Conservation (phyloP, 2,888 invertebrate genomes). For the Phaonia tiefii region DNA sequence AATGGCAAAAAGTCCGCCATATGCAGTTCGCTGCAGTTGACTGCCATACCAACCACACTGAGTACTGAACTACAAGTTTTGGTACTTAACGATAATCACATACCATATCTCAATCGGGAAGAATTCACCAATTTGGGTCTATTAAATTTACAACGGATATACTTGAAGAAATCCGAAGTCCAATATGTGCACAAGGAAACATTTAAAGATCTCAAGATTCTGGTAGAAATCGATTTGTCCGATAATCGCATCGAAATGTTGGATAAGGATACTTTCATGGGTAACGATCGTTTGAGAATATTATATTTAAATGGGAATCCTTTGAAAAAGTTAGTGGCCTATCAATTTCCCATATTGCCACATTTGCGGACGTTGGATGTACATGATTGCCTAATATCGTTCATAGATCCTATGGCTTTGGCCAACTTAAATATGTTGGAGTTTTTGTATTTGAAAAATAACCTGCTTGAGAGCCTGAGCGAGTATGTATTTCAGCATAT, state of each 20-base stretch:
- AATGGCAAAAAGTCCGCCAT: constrained; percentile 94
- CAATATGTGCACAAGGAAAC: constrained; percentile 90
- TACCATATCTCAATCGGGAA: constrained; percentile 88
- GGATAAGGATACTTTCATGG: constrained; percentile 90
- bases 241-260: constrained; percentile 89
- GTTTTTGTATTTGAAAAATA: constrained; percentile 90
- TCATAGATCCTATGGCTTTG: constrained; percentile 89
- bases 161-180: constrained; percentile 88
- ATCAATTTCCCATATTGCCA: constrained; percentile 91
- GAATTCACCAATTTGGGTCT: constrained; percentile 90
- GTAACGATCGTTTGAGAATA: constrained; percentile 90
- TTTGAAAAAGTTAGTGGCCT: constrained; percentile 85
- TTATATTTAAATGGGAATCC: constrained; percentile 92
- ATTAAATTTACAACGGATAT: constrained; percentile 91
- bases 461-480: constrained; percentile 87
- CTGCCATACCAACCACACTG: constrained; percentile 87
- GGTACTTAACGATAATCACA: constrained; percentile 90
- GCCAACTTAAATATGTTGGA: constrained; percentile 87
- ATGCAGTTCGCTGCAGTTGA: constrained; percentile 90
- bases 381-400: constrained; percentile 88
- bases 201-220: constrained; percentile 91
- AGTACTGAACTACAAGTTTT: constrained; percentile 88
- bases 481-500: constrained; percentile 86
- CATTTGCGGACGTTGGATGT: constrained; percentile 91
- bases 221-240: constrained; percentile 93